Conservation (phyloP, 2,888 invertebrate genomes). For the Cantharis lateralis region DNA sequence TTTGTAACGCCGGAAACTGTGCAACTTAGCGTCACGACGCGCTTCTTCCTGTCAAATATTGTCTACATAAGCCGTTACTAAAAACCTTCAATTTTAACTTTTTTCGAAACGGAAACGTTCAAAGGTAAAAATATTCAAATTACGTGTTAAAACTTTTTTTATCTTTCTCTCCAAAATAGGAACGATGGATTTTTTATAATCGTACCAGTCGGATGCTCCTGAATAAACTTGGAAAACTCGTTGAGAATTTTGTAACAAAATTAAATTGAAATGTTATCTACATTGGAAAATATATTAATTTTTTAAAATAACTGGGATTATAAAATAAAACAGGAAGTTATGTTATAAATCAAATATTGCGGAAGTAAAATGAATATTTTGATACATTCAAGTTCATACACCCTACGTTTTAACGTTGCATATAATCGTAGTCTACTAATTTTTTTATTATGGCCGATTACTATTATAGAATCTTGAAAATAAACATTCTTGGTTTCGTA, state of each 20-base stretch:
- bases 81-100: conserved; percentile 18
- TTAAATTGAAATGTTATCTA: too few relatives aligned
- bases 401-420: background rate
- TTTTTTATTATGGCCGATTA: background rate
- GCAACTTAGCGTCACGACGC: conserved; percentile 39
- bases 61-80: conserved; percentile 29
- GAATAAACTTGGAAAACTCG: too few relatives aligned
- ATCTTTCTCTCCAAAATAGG: background rate
- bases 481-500: background rate
- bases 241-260: too few relatives aligned
- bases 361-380: background rate
- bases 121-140: conserved; percentile 23
- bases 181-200: conserved; percentile 11
- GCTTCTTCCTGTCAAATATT: conserved; percentile 35
- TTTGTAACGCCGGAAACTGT: conserved; percentile 40
- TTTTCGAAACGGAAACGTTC: conserved; percentile 24
- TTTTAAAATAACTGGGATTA: too few relatives aligned
- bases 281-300: too few relatives aligned
- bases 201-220: conserved; percentile 11
- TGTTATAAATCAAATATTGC: background rate
- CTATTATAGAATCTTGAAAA: background rate
- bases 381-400: background rate
- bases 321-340: background rate
- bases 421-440: background rate
- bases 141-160: conserved; percentile 14